Conservation (phyloP, 2,888 invertebrate genomes). For the Eristalis arbustorum region DNA sequence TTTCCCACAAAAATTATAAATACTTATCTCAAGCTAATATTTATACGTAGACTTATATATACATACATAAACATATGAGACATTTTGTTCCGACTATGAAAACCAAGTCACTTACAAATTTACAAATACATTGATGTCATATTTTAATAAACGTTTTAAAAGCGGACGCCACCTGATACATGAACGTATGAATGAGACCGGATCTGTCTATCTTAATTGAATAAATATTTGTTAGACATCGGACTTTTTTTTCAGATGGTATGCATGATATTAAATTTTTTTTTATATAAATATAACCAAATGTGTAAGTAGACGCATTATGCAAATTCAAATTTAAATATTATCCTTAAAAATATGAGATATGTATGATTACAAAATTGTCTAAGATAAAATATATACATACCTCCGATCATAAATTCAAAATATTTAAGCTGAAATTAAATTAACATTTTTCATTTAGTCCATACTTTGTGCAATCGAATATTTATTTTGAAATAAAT, state of each 20-base stretch:
- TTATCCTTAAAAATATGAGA: neutral
- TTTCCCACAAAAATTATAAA: too few species aligned
- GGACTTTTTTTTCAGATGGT: slow-evolving; percentile 38
- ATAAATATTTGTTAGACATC: slow-evolving; percentile 51
- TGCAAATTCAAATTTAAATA: neutral
- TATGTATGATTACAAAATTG: neutral
- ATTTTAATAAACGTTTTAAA: slow-evolving; percentile 36
- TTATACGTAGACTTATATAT: too few species aligned
- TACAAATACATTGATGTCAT: neutral
- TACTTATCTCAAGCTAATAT: too few species aligned
- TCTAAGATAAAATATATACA: neutral
- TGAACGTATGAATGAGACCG: slow-evolving; percentile 65
- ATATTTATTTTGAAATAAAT: neutral
- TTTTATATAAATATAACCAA: neutral
- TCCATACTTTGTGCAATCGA: too few species aligned
- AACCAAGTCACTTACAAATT: neutral
- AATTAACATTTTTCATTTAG: too few species aligned
- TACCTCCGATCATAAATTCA: neutral
- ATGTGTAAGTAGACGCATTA: neutral
- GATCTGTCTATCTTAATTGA: slow-evolving; percentile 70
- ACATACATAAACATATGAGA: too few species aligned
- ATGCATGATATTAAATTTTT: neutral
- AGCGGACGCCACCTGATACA: slow-evolving; percentile 67
- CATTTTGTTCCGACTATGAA: neutral
- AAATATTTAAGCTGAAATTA: neutral